Evolutionary conservation across 2,888 invertebrate species (phyloP).

Genomic region (Meiosimyza decipiens): DNA sequence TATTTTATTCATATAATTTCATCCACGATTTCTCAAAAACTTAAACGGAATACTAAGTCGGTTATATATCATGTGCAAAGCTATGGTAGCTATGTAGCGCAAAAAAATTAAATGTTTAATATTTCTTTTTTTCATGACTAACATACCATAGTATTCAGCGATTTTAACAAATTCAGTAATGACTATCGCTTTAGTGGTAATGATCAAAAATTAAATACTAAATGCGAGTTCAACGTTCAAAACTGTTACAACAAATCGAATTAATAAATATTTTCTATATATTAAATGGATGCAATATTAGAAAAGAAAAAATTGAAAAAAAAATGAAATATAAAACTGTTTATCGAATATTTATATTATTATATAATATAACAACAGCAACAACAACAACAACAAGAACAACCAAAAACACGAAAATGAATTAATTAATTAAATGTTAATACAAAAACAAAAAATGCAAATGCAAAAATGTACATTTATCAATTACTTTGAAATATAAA

Average conservation of each 20-base stretch:
- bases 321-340: slow-evolving; percentile 51
- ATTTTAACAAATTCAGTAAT: slow-evolving; percentile 33
- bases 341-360: slow-evolving; percentile 58
- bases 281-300: slow-evolving; percentile 56
- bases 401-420: slow-evolving; percentile 24
- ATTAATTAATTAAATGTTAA: slow-evolving; percentile 31
- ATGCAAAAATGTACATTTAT: slow-evolving; percentile 23
- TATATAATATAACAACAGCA: slow-evolving; percentile 42
- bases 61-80: too few species aligned
- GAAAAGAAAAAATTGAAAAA: slow-evolving; percentile 51
- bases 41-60: too few species aligned
- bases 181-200: slow-evolving; percentile 3
- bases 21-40: too few species aligned
- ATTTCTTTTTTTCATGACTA: too few species aligned
- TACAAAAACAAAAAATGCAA: slow-evolving; percentile 28
- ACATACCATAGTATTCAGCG: too few species aligned
- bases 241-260: slow-evolving; percentile 18
- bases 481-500: slow-evolving; percentile 24
- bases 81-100: too few species aligned
- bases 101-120: too few species aligned
- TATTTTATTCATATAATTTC: too few species aligned
- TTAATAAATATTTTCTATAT: slow-evolving; percentile 47
- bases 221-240: slow-evolving; percentile 19
- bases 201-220: slow-evolving; percentile 5
- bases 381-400: slow-evolving; percentile 32